Base-by-base conservation (phyloP, 1,140 invertebrate genomes). In the Megalonaias nervosa region DNA sequence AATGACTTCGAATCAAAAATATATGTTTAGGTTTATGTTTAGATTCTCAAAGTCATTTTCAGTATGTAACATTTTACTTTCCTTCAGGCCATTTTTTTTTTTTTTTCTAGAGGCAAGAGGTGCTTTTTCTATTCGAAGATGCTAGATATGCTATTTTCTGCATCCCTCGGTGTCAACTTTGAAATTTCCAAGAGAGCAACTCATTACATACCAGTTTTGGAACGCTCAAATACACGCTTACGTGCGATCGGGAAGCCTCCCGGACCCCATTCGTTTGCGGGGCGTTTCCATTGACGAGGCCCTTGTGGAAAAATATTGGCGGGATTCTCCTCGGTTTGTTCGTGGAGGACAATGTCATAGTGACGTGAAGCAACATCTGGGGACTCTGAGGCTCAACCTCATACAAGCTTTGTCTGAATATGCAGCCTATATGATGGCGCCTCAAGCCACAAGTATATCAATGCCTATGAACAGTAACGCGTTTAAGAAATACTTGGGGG, bases 111-210 rank as follows among this genome's bases (percentile, higher is more conserved):
- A 79, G 77, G 56, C 31, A 17, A 64, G 21, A 1, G 64, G 23
- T 12, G 80, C 71, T 48, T 58, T 81, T 16, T 64, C 61, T 17
- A 21, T 76, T 17, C 75, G 80, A 14, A 75, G 80, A 67, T 78
- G 69, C 14, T 81, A 81, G 65, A 78, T 81, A 72, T 75, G 80
- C 16, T 78, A 57, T n/a, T n/a, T 58, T 72, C 73, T 2, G 80
- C 68, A 0, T 81, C 80, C 0, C 65, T 81, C 15, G 67, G 57
- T 5, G 73, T 81, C 3, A 31, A 81, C 69, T 74, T 79, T 38
- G 58, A 31, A 59, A 64, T 26, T 81, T 81, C 70, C 57, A 67
- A 26, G 21, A 48, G 15, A 66, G 73, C 17, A 71, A 77, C 31
- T 23, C 57, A 67, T 78, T 31, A 59, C 57, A 48, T 11, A 59